A percentile compares a stretch with the other conserved stretches of the same genome.
Evolutionary conservation across 2,797 vertebrate species (phyloP).

Genomic region (Picus viridis): DNA sequence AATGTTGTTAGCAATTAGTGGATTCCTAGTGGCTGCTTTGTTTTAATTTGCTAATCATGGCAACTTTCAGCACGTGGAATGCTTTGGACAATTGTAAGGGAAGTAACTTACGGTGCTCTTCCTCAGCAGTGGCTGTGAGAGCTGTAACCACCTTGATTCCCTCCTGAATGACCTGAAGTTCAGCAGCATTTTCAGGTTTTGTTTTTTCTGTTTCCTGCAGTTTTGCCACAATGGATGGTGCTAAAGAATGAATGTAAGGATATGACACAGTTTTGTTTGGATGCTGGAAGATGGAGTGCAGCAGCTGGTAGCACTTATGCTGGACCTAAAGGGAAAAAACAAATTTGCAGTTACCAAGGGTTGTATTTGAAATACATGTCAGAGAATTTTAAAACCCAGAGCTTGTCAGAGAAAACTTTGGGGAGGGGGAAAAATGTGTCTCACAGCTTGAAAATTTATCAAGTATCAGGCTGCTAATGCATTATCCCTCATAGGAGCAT

Average conservation of each 20-base stretch:
- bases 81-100: not conserved
- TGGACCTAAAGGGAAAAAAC: constrained; percentile 80
- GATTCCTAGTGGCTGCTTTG: not conserved
- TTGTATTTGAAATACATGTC: not conserved
- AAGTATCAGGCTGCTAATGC: not conserved
- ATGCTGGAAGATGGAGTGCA: constrained; percentile 89
- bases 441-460: not conserved
- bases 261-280: constrained; percentile 79
- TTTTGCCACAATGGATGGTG: constrained; percentile 81
- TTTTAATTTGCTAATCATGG: not conserved
- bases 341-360: constrained; percentile 24
- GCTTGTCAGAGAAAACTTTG: not conserved
- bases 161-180: constrained; percentile 87
- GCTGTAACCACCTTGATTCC: constrained; percentile 84
- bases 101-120: constrained; percentile 86
- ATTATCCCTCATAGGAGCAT: not conserved
- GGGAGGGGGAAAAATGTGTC: not conserved
- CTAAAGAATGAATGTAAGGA: constrained; percentile 87
- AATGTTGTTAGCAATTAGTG: not conserved
- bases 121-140: constrained; percentile 83
- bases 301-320: constrained; percentile 86
- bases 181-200: constrained; percentile 84
- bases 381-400: not conserved
- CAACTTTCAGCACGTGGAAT: not conserved
- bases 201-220: constrained; percentile 85